Conservation (phyloP, 2,797 vertebrate genomes). For the Pristis pectinata region DNA sequence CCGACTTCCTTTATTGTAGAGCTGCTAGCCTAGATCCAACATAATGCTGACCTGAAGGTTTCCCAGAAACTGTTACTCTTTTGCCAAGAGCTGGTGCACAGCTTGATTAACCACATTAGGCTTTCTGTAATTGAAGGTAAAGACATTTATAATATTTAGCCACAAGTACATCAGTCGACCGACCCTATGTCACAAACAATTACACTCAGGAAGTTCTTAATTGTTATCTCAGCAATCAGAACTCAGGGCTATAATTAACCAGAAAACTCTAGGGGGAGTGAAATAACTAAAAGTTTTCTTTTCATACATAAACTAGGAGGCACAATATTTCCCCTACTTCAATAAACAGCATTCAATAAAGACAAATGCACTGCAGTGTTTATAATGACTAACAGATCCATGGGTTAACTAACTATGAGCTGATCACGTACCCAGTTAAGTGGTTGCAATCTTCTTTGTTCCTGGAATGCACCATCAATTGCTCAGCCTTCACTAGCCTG, state of each 20-base stretch:
- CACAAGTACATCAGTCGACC: constrained; percentile 23
- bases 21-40: background rate
- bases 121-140: background rate
- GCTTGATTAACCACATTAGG: background rate
- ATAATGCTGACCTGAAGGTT: constrained; percentile 4
- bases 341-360: background rate
- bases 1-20: background rate
- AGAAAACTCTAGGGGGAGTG: background rate
- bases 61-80: background rate
- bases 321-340: background rate
- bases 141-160: background rate
- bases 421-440: background rate
- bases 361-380: background rate
- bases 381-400: background rate
- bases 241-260: constrained; percentile 31
- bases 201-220: background rate
- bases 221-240: background rate
- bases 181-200: constrained; percentile 25
- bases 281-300: background rate
- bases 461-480: background rate
- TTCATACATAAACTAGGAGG: background rate
- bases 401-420: background rate
- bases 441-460: background rate
- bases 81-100: background rate
- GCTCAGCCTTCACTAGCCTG: background rate